A percentile compares a stretch with the other conserved stretches of the same genome.
phyloP scores from a whole-genome alignment of 2,888 invertebrate genomes.

The Xanthia togata region DNA sequence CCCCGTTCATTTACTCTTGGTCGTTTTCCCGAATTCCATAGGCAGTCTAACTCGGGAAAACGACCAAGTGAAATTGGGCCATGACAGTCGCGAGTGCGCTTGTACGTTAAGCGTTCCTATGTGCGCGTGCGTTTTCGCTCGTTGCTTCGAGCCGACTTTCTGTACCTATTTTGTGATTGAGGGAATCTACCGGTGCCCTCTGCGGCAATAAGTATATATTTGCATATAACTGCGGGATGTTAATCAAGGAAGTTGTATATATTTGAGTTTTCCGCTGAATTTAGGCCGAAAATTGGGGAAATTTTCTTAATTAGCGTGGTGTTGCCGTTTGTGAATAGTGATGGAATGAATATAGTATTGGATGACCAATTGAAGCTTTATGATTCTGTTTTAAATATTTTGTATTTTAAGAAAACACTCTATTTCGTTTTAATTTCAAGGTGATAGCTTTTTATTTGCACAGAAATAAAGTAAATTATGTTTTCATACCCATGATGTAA shows the following conservation, averaged over 20 bases:
- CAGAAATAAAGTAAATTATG: neutral
- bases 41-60: neutral
- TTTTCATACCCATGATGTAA: neutral
- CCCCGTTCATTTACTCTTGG: neutral
- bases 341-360: neutral
- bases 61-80: neutral
- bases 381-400: neutral
- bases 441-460: neutral
- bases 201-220: slow-evolving; percentile 72
- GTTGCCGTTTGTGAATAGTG: slow-evolving; percentile 28
- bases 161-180: slow-evolving; percentile 56
- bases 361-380: neutral
- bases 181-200: slow-evolving; percentile 70
- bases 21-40: neutral
- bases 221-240: slow-evolving; percentile 77
- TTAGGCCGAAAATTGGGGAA: slow-evolving; percentile 37
- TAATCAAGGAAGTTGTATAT: slow-evolving; percentile 77
- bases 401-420: neutral
- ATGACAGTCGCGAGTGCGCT: neutral
- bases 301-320: slow-evolving; percentile 57
- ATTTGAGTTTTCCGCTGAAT: slow-evolving; percentile 67
- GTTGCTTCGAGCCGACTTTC: neutral
- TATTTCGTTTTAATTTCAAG: neutral
- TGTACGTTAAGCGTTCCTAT: neutral
- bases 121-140: neutral